Evolutionary conservation across 1,140 invertebrate species (phyloP), one percentile per base, ranked within the genome.

Genomic region (Parasteatoda tepidariorum): DNA sequence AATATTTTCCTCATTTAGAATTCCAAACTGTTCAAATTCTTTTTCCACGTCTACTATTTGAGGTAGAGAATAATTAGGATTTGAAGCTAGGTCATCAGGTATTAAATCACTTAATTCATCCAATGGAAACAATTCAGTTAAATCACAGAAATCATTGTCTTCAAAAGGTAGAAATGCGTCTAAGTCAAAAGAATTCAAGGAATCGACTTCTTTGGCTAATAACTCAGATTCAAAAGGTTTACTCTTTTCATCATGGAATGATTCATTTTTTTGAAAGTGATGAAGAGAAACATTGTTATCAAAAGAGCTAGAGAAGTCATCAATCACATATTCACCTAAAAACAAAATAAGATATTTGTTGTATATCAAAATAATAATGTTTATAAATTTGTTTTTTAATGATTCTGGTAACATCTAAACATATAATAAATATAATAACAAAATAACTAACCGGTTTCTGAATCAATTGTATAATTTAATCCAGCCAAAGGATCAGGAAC

Each of bases 381-480:
- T n/a, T n/a, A n/a, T n/a, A n/a, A n/a, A n/a, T n/a, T n/a, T n/a
- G n/a, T n/a, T n/a, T n/a, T n/a, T n/a, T n/a, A n/a, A n/a, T n/a
- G n/a, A n/a, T n/a, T n/a, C n/a, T n/a, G n/a, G n/a, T n/a, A n/a
- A n/a, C n/a, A n/a, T n/a, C n/a, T n/a, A n/a, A n/a, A n/a, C n/a
- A n/a, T n/a, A n/a, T n/a, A n/a, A n/a, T n/a, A n/a, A n/a, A n/a
- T n/a, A n/a, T n/a, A n/a, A n/a, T n/a, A n/a, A n/a, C n/a, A 59
- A 15, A 22, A 41, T 93, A 78, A 33, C 38, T 91, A 88, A 96
- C 95, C 95, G 86, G 95, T 96, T 91, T 97, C 95, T 67, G 94
- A 93, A 90, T 97, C 95, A 71, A 96, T 93, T 75, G 93, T 94
- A 88, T 95, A 95, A 4, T 93, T 91, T 9, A 95, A 90, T 30